phyloP scores from a whole-genome alignment of 2,888 invertebrate genomes.

The Brenthis ino region DNA sequence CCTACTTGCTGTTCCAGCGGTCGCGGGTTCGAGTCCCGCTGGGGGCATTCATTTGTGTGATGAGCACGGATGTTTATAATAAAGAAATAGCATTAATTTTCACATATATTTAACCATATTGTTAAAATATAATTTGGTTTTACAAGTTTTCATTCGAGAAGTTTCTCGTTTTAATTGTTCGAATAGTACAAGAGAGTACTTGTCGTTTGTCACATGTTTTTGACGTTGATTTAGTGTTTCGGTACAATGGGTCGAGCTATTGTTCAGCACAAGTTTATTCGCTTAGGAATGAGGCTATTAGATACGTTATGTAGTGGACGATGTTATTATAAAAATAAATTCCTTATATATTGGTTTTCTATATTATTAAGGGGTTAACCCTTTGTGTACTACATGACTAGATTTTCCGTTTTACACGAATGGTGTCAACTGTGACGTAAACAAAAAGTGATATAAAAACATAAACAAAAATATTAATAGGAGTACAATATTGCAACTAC shows the following conservation, averaged over 20 bases:
- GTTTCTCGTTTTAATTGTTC: conserved; percentile 35
- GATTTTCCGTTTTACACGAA: background rate
- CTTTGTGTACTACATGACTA: too few species aligned
- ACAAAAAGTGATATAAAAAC: too few species aligned
- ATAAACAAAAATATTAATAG: too few species aligned
- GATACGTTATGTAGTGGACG: conserved; percentile 22
- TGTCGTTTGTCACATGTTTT: conserved; percentile 34
- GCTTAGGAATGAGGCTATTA: conserved; percentile 29
- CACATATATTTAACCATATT: background rate
- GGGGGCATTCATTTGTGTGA: too few species aligned
- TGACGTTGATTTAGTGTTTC: conserved; percentile 37
- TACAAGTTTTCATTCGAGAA: conserved; percentile 26
- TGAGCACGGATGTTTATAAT: too few species aligned
- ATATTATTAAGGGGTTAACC: too few species aligned
- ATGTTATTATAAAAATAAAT: conserved; percentile 12
- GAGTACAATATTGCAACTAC: too few species aligned
- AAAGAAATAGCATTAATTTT: too few species aligned
- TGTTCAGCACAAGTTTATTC: conserved; percentile 35
- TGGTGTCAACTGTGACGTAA: background rate
- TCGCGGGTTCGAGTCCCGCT: too few species aligned
- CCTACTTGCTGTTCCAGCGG: too few species aligned
- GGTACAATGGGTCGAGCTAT: conserved; percentile 28
- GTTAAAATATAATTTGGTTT: conserved; percentile 7
- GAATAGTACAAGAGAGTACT: conserved; percentile 32
- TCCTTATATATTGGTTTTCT: too few species aligned